Conservation (phyloP, 30 jellyfish, hydroid and myxozoan genomes). For the Aurelia coerulea region DNA sequence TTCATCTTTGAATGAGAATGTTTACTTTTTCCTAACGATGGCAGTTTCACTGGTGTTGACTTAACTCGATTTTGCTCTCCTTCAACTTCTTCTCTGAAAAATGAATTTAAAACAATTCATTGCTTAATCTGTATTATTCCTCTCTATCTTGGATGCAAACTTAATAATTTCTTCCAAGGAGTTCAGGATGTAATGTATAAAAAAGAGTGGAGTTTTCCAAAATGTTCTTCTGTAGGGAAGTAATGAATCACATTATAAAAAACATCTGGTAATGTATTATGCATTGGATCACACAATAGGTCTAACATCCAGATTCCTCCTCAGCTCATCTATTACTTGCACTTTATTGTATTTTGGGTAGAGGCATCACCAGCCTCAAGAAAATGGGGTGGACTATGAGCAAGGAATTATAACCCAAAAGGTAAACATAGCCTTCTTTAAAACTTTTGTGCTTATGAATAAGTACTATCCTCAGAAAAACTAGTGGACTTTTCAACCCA, state of each 20-base stretch:
- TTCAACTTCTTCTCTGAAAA: slow-evolving; percentile 52
- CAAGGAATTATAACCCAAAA: neutral
- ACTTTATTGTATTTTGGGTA: too few species aligned
- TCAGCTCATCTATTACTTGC: too few species aligned
- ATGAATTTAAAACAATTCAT: neutral
- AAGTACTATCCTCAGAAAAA: too few species aligned
- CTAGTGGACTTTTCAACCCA: too few species aligned
- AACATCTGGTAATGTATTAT: too few species aligned
- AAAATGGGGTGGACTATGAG: neutral
- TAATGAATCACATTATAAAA: too few species aligned
- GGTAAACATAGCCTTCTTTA: too few species aligned
- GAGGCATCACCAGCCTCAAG: neutral
- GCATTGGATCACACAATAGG: too few species aligned
- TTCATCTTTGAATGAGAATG: neutral
- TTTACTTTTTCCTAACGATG: slow-evolving; percentile 34
- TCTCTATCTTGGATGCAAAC: neutral
- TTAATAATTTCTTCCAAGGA: neutral
- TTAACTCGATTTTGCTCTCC: slow-evolving; percentile 39
- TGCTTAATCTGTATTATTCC: neutral
- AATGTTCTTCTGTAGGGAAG: too few species aligned
- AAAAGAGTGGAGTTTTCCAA: too few species aligned
- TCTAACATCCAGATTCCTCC: too few species aligned
- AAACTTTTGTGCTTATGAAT: too few species aligned
- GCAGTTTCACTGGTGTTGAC: slow-evolving; percentile 49
- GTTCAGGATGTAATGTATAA: neutral